Evolutionary conservation across 2,113 vertebrate genomes (phyloP).

Genomic region (Centrocercus urophasianus): DNA sequence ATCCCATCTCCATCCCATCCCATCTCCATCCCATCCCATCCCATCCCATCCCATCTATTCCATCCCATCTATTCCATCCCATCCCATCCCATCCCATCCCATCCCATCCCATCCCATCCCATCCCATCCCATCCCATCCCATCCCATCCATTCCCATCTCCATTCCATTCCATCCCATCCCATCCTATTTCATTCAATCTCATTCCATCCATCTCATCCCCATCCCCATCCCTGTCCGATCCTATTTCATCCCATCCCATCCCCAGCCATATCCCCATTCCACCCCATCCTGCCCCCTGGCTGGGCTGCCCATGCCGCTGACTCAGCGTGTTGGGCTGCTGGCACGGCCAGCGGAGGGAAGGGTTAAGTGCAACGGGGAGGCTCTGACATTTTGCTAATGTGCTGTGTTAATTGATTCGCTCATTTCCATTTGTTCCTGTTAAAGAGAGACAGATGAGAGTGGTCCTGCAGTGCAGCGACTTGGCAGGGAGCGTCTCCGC

Average conservation of each 20-base stretch:
- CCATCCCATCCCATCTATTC: background rate
- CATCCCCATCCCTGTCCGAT: background rate
- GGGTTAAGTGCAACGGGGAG: constrained; percentile 73
- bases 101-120: background rate
- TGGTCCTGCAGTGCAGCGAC: constrained; percentile 87
- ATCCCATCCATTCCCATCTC: background rate
- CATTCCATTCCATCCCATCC: background rate
- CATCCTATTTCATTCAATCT: fast-evolving
- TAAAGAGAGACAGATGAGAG: constrained; percentile 89
- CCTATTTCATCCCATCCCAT: background rate
- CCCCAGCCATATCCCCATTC: fast-evolving
- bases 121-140: background rate
- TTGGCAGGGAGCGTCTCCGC: constrained; percentile 84
- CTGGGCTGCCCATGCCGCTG: fast-evolving
- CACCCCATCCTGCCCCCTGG: background rate
- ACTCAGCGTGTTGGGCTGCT: constrained; percentile 45
- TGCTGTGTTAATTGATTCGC: constrained; percentile 94
- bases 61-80: background rate
- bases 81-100: background rate
- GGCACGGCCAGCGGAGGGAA: constrained; percentile 61
- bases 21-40: background rate
- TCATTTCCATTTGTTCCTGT: constrained; percentile 94
- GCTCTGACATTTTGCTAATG: constrained; percentile 89
- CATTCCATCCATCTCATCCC: background rate
- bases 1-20: background rate